Percentiles rank a stretch among this genome's conserved stretches.
Conservation (phyloP, 2,888 invertebrate genomes). For the Willowsia nigromaculata region DNA sequence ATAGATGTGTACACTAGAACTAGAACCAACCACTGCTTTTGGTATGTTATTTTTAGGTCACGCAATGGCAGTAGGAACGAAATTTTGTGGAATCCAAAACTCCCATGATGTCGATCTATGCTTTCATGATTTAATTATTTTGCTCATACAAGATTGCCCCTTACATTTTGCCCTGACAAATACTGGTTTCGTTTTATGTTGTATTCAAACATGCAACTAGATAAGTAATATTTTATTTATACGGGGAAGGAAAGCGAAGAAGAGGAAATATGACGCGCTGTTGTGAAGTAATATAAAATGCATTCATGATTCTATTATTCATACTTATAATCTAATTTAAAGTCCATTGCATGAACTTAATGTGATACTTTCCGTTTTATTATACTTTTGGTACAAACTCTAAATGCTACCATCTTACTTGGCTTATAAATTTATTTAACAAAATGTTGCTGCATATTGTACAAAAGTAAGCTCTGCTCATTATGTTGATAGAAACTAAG, state of each 20-base stretch:
- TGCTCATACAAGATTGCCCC: not conserved
- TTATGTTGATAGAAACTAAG: not conserved
- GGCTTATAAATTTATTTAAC: not conserved
- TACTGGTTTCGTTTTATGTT: not conserved
- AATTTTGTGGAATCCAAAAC: no score
- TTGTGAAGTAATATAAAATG: not conserved
- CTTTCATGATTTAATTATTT: not conserved
- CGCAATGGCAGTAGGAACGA: constrained; percentile 34
- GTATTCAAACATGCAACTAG: not conserved
- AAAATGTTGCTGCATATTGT: not conserved
- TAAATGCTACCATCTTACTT: no score
- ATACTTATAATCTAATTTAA: no score
- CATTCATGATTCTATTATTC: no score
- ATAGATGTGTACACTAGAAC: not conserved
- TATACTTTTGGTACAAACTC: no score
- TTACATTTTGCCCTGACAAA: not conserved
- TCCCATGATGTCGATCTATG: no score
- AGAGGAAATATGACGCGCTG: not conserved
- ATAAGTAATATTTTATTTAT: not conserved
- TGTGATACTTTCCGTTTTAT: no score
- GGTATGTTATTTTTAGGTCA: not conserved
- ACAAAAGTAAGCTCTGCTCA: not conserved
- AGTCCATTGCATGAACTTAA: no score
- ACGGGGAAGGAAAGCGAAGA: not conserved
- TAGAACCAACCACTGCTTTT: not conserved